phyloP scores from a whole-genome alignment of 2,797 vertebrate species.

The Lepilemur ruficaudatus region DNA sequence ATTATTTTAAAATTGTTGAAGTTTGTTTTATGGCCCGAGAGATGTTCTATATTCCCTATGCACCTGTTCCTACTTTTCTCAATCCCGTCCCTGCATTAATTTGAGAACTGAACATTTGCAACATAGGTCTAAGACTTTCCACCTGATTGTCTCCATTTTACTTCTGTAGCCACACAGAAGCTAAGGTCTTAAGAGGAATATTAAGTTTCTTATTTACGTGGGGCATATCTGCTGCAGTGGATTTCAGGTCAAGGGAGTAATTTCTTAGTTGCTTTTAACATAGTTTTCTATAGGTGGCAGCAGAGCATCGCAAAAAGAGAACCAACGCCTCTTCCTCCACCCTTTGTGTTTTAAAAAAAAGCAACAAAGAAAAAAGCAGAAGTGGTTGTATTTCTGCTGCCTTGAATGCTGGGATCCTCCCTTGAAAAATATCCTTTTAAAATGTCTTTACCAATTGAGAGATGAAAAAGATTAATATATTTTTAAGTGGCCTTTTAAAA shows the following conservation, averaged over 20 bases:
- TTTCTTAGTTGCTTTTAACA: slow-evolving; percentile 8
- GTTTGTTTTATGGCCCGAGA: neutral
- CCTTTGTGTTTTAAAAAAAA: neutral
- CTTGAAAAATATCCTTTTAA: slow-evolving; percentile 2
- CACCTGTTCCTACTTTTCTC: neutral
- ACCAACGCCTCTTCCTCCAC: neutral
- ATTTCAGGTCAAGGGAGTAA: neutral
- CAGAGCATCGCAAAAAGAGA: neutral
- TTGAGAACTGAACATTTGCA: neutral
- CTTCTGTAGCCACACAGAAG: neutral
- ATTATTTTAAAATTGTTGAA: neutral
- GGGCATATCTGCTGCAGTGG: neutral
- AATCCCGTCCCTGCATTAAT: neutral
- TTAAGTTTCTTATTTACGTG: neutral
- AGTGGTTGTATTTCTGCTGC: neutral
- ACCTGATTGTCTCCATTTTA: neutral
- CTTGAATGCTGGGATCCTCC: neutral
- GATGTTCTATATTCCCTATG: neutral
- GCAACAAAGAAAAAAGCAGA: neutral
- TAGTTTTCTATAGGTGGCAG: slow-evolving; percentile 25
- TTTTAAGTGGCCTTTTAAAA: neutral
- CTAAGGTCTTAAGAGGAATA: neutral
- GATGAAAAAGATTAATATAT: slow-evolving; percentile 2
- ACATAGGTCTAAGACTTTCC: neutral
- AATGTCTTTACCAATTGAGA: neutral